These are phyloP conservation scores for Artibeus lituratus DNA, from an alignment of 2,797 vertebrate species.

Conservation along the genomic window DNA sequence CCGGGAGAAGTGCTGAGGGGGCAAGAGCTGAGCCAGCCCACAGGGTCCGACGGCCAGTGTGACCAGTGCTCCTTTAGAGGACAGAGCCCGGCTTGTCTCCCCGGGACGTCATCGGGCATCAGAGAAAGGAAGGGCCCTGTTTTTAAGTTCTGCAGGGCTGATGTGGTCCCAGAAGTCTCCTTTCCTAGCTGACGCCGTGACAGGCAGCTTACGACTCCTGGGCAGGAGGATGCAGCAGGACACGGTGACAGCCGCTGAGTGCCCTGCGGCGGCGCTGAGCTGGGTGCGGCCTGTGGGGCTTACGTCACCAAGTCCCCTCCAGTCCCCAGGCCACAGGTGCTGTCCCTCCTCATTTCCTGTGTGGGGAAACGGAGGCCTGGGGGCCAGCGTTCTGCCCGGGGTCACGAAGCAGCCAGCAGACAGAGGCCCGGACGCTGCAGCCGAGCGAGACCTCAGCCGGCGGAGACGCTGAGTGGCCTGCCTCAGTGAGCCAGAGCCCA, in stretches of 20 bases:
- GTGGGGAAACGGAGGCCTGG: neutral
- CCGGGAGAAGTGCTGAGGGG: neutral
- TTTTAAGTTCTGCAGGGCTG: neutral
- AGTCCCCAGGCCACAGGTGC: accelerated
- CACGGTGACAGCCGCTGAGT: neutral
- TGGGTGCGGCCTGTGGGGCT: accelerated
- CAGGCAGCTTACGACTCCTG: accelerated
- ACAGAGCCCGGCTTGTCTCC: neutral
- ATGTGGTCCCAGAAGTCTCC: neutral
- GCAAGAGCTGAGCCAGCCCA: accelerated
- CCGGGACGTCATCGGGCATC: neutral
- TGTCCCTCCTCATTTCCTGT: accelerated
- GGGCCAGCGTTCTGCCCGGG: too few relatives aligned
- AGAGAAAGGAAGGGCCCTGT: neutral
- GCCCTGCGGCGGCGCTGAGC: accelerated
- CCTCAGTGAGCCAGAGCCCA: accelerated
- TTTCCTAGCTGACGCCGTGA: accelerated
- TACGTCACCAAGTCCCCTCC: accelerated
- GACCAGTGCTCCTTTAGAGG: neutral
- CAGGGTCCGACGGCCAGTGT: neutral
- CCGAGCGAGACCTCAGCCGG: accelerated
- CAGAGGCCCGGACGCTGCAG: accelerated
- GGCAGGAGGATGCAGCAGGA: too few relatives aligned
- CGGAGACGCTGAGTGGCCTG: accelerated
- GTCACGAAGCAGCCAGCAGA: neutral